Evolutionary conservation across 2,888 invertebrate species (phyloP).

Genomic region (Dilophus febrilis): DNA sequence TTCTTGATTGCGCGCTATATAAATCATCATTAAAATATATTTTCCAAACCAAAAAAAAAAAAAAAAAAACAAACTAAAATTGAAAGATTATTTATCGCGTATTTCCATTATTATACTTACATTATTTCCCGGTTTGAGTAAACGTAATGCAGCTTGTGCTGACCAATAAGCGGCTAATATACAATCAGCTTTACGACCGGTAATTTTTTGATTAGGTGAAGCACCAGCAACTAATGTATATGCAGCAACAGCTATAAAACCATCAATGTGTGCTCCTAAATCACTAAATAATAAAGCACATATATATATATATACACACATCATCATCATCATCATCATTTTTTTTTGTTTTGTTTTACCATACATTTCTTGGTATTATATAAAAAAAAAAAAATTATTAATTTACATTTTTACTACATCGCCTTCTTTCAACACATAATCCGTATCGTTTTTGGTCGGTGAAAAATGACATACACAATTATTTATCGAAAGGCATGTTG

Average conservation of each 20-base stretch:
- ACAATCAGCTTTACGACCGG: constrained; percentile 86
- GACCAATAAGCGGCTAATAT: constrained; percentile 89
- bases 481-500: constrained; percentile 95
- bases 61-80: not conserved
- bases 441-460: constrained; percentile 71
- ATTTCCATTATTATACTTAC: constrained; percentile 39
- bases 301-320: not conserved
- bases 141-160: constrained; percentile 83
- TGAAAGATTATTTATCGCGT: no score
- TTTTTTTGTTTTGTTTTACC: not conserved
- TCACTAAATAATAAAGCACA: constrained; percentile 44
- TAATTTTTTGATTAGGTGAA: constrained; percentile 50
- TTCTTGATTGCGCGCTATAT: constrained; percentile 4
- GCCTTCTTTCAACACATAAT: constrained; percentile 61
- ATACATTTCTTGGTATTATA: not conserved
- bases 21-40: not conserved
- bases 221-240: constrained; percentile 87
- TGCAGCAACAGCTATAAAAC: constrained; percentile 95
- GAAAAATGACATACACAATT: constrained; percentile 99
- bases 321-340: no score
- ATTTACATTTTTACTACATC: constrained; percentile 96
- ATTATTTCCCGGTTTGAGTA: constrained; percentile 81
- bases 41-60: constrained; percentile 4
- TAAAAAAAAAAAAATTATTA: not conserved
- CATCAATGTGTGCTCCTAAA: constrained; percentile 96